Evolutionary conservation across 1,140 invertebrate species (phyloP).

Genomic region (Anagrus nilaparvatae): DNA sequence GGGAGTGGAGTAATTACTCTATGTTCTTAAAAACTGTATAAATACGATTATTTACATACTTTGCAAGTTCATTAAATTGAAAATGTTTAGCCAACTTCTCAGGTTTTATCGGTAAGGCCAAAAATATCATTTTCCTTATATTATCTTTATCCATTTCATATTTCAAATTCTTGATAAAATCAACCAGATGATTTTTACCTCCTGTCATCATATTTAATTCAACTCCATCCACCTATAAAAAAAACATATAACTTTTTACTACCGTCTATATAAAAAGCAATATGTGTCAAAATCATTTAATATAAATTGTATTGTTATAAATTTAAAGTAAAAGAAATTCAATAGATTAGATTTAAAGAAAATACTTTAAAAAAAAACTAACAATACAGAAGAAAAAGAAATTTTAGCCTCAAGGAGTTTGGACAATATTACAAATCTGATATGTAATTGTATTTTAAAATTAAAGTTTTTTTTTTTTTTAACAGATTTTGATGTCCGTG

Average conservation of each 20-base stretch:
- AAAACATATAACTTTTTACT: constrained; percentile 3
- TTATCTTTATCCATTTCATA: constrained; percentile 40
- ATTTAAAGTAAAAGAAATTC: too few species aligned
- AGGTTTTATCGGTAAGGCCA: constrained; percentile 50
- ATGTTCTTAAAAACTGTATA: too few species aligned
- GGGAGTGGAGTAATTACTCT: too few species aligned
- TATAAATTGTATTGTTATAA: too few species aligned
- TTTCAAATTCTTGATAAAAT: constrained; percentile 48
- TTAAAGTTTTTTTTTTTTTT: too few species aligned
- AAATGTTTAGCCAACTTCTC: constrained; percentile 59
- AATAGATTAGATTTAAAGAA: too few species aligned
- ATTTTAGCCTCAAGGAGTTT: too few species aligned
- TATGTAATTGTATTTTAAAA: too few species aligned
- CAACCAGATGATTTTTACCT: constrained; percentile 44
- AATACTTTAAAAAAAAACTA: too few species aligned
- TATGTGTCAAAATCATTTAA: not conserved
- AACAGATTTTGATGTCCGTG: too few species aligned
- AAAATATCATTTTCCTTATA: constrained; percentile 44
- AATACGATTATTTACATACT: constrained; percentile 30
- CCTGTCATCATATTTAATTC: constrained; percentile 53
- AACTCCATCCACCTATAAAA: constrained; percentile 48
- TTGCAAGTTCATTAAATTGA: constrained; percentile 53
- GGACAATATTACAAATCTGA: too few species aligned
- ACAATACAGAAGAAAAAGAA: too few species aligned
- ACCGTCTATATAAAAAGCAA: not conserved